Evolutionary conservation across 2,888 invertebrate genomes (phyloP).

Genomic region (Andrena dorsata): DNA sequence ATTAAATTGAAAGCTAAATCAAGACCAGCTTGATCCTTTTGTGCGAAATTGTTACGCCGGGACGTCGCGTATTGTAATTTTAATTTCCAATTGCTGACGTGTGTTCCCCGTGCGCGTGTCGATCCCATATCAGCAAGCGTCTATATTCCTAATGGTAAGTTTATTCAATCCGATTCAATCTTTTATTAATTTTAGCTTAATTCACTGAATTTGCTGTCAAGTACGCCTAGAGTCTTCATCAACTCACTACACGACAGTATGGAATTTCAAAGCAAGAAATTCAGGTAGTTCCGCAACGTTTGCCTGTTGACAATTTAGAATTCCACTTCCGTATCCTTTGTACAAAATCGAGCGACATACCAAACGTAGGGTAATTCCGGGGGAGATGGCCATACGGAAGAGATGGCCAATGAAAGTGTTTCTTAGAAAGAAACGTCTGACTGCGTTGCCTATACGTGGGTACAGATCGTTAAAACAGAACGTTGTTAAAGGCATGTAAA

Average conservation of each 20-base stretch:
- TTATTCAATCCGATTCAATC: neutral
- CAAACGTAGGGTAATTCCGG: neutral
- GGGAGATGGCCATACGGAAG: too few relatives aligned
- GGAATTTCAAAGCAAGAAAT: slow-evolving; percentile 17
- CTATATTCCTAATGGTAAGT: slow-evolving; percentile 44
- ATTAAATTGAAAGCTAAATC: slow-evolving; percentile 64
- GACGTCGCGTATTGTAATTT: neutral
- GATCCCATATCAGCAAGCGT: slow-evolving; percentile 47
- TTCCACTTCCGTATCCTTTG: slow-evolving; percentile 2
- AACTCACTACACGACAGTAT: slow-evolving; percentile 37
- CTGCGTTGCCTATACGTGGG: too few relatives aligned
- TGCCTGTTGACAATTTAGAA: slow-evolving; percentile 5
- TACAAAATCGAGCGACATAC: slow-evolving; percentile 5
- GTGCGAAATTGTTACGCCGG: slow-evolving; percentile 44
- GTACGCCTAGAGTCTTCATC: slow-evolving; percentile 23
- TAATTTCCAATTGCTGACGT: slow-evolving; percentile 28
- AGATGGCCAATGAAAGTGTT: too few relatives aligned
- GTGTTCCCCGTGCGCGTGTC: slow-evolving; percentile 15
- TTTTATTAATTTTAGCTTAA: too few relatives aligned
- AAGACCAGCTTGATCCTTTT: slow-evolving; percentile 76
- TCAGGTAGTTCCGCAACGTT: neutral
- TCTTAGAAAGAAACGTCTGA: too few relatives aligned
- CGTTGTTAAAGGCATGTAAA: too few relatives aligned
- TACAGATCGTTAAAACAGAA: too few relatives aligned
- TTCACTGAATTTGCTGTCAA: slow-evolving; percentile 28